These are phyloP conservation scores for Anabas testudineus DNA, from an alignment of 2,797 vertebrate species.

Conservation along the genomic window DNA sequence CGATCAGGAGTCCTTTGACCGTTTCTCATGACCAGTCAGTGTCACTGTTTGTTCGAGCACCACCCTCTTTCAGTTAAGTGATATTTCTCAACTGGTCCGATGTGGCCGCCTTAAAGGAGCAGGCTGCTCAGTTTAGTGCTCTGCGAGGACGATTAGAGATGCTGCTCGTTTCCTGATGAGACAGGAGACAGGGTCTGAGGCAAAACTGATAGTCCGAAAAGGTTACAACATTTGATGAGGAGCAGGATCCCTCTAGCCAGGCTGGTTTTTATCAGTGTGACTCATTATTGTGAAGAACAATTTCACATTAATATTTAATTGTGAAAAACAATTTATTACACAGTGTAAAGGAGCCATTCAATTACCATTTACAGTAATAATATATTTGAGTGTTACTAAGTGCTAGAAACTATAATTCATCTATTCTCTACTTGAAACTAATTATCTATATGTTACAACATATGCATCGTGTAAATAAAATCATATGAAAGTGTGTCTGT, in stretches of 20 bases:
- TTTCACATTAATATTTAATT: neutral
- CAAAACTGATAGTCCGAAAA: neutral
- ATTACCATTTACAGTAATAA: neutral
- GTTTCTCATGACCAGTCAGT: constrained; percentile 59
- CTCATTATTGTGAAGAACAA: neutral
- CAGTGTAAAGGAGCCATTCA: neutral
- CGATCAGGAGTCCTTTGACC: constrained; percentile 31
- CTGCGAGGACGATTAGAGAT: neutral
- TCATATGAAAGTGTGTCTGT: constrained; percentile 1
- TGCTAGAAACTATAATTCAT: too few relatives aligned
- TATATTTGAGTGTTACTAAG: too few relatives aligned
- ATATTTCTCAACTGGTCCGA: constrained; percentile 57
- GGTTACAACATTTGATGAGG: neutral
- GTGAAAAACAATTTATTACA: constrained; percentile 20
- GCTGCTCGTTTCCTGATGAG: neutral
- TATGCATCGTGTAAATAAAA: too few relatives aligned
- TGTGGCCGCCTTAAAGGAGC: constrained; percentile 77
- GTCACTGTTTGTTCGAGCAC: constrained; percentile 66
- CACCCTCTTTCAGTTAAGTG: constrained; percentile 60
- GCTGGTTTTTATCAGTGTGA: neutral
- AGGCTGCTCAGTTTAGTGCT: constrained; percentile 31
- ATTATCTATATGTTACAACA: too few relatives aligned
- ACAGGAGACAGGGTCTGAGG: neutral
- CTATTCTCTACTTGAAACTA: too few relatives aligned
- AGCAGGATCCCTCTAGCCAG: neutral